Base-by-base conservation (phyloP, 1,140 invertebrate species). In the Diorhabda sublineata region DNA sequence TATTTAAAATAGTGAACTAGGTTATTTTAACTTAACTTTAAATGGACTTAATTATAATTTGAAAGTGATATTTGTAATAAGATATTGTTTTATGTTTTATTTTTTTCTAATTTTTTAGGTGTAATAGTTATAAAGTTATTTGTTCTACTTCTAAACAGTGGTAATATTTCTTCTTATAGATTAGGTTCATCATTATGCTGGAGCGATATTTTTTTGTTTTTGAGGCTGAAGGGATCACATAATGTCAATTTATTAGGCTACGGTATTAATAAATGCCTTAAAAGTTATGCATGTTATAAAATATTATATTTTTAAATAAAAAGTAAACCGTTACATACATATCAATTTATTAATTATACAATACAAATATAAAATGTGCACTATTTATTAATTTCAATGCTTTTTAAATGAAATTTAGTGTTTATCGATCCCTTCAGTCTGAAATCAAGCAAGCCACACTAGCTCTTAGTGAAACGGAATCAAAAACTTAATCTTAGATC, bases 21-120 rank as follows among this genome's bases (percentile, higher is more conserved):
- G 9, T 57, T 42, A 8, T 42, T 68, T 56, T 68, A 68, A 61
- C 59, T 52, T 52, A 8, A 62, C 47, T 56, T 43, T 64, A 9
- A 69, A 41, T 58, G 11, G 43, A 41, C 58, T 66, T 45, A 66
- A 57, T 42, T 57, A 45, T 52, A 9, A 41, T 58, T 26, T 26
- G 26, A n/a, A 59, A 66, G 68, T 61, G 64, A 69, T 59, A 69
- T 52, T 52, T 26, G 26, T 26, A 26, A 26, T 26, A 26, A 26
- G 26, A 26, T 26, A 26, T 26, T 26, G 26, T 26, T 26, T 26
- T 26, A 26, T 26, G 26, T 26, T 26, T 26, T 26, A 26, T 26
- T 26, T 26, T 26, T 26, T 26, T 26, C 26, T 52, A 8, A 52
- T 52, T 52, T 52, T 52, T n/a, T 52, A 52, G 47, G 4, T 52